Percentiles rank a stretch among this genome's conserved stretches.
These are phyloP conservation scores for Sarcophaga rosellei DNA, from an alignment of 2,888 invertebrate species.

Conservation along the genomic window DNA sequence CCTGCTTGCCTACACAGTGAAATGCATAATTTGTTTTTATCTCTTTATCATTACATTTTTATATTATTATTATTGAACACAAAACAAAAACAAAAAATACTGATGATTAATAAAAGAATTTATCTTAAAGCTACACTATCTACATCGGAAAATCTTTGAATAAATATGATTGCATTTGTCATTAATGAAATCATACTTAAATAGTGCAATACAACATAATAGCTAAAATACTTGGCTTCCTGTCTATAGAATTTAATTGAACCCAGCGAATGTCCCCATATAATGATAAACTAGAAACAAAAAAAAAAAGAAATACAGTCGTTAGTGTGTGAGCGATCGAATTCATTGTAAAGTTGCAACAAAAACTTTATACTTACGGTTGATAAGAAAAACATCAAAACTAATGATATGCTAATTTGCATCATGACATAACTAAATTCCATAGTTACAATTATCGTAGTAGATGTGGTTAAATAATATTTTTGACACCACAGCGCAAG, in stretches of 20 bases:
- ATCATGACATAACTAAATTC: conserved; percentile 45
- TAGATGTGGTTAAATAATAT: conserved; percentile 61
- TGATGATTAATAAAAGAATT: not conserved
- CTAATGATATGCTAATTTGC: conserved; percentile 55
- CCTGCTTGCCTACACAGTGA: no score
- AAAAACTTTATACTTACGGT: conserved; percentile 54
- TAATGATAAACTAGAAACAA: conserved; percentile 55
- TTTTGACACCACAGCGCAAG: conserved; percentile 62
- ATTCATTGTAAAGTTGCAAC: not conserved
- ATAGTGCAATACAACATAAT: conserved; percentile 59
- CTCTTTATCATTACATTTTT: no score
- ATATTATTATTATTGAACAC: not conserved
- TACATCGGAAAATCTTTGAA: conserved; percentile 30
- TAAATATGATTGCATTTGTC: conserved; percentile 54
- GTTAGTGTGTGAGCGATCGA: no score
- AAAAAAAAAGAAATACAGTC: not conserved
- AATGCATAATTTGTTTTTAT: no score
- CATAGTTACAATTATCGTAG: conserved; percentile 50
- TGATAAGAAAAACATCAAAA: conserved; percentile 58
- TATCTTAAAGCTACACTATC: conserved; percentile 25
- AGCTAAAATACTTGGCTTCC: conserved; percentile 41
- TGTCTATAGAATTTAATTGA: conserved; percentile 54
- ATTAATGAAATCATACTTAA: conserved; percentile 62
- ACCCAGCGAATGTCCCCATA: conserved; percentile 62
- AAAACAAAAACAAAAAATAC: not conserved